phyloP scores from a whole-genome alignment of 2,888 invertebrate species.

The Cryptus viduatorius region DNA sequence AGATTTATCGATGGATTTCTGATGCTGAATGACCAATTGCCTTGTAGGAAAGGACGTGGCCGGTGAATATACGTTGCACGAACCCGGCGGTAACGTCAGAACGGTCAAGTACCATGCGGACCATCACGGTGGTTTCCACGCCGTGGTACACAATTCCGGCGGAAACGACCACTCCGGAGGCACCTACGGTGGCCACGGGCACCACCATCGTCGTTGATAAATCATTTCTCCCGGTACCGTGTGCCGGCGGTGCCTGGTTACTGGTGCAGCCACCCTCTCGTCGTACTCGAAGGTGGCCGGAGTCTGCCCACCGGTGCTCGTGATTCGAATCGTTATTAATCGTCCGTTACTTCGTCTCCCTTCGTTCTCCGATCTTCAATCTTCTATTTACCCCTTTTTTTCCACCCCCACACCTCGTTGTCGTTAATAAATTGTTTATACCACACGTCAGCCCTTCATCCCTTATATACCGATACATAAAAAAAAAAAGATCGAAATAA shows the following conservation, averaged over 20 bases:
- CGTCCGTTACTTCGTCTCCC: constrained; percentile 48
- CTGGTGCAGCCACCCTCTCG: background rate
- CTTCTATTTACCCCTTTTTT: constrained; percentile 27
- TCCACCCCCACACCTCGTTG: constrained; percentile 23
- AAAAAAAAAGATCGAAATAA: too few species aligned
- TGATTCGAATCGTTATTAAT: constrained; percentile 70
- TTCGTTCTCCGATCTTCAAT: constrained; percentile 16
- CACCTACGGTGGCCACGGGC: constrained; percentile 65
- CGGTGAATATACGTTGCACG: constrained; percentile 79
- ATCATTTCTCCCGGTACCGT: constrained; percentile 50
- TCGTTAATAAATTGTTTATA: constrained; percentile 65
- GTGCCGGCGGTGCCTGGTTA: background rate
- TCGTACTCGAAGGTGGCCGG: constrained; percentile 20
- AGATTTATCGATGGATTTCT: constrained; percentile 34
- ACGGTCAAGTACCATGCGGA: constrained; percentile 75
- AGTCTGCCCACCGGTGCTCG: constrained; percentile 49
- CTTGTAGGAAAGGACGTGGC: constrained; percentile 65
- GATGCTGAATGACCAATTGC: constrained; percentile 35
- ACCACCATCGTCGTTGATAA: constrained; percentile 63
- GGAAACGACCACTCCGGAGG: constrained; percentile 68
- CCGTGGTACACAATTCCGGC: constrained; percentile 74
- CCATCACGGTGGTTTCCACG: constrained; percentile 78
- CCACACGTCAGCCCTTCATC: constrained; percentile 3
- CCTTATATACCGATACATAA: background rate
- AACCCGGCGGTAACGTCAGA: constrained; percentile 78